These are phyloP conservation scores for Ophiodon elongatus DNA, from an alignment of 2,113 vertebrate species.

Conservation along the genomic window DNA sequence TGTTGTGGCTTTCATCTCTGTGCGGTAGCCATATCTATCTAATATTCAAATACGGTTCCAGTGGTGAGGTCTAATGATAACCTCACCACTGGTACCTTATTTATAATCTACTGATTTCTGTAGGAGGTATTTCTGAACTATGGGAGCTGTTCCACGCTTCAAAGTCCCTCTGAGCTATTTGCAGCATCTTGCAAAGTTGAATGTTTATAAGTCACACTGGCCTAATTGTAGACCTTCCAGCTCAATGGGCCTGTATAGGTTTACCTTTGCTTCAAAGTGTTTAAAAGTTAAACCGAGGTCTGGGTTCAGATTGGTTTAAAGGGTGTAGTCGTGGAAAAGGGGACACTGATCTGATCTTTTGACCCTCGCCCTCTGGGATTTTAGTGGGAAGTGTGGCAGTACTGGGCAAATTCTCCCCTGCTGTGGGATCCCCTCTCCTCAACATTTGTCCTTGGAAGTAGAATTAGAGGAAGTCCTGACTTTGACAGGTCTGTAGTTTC, in stretches of 20 bases:
- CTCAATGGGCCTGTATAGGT: background rate
- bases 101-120: background rate
- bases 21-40: background rate
- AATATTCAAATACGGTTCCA: background rate
- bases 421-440: slow-evolving; percentile 88
- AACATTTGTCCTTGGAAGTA: slow-evolving; percentile 89
- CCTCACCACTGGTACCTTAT: too few species aligned
- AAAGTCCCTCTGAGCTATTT: slow-evolving; percentile 23
- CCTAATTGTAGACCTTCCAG: slow-evolving; percentile 35
- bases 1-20: background rate
- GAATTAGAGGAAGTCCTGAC: slow-evolving; percentile 98
- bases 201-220: slow-evolving; percentile 36
- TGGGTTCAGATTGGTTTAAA: slow-evolving; percentile 46
- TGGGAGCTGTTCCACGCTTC: background rate
- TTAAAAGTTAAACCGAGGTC: slow-evolving; percentile 10
- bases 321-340: slow-evolving; percentile 56
- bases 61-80: too few species aligned
- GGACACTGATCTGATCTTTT: slow-evolving; percentile 69
- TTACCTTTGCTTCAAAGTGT: slow-evolving; percentile 18
- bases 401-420: slow-evolving; percentile 73
- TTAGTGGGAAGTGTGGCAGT: slow-evolving; percentile 73
- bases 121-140: background rate
- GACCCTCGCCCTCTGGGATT: slow-evolving; percentile 61
- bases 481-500: slow-evolving; percentile 94
- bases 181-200: slow-evolving; percentile 52